Evolutionary conservation across 2,113 vertebrate genomes (phyloP).

Genomic region (Corynorhinus townsendii): DNA sequence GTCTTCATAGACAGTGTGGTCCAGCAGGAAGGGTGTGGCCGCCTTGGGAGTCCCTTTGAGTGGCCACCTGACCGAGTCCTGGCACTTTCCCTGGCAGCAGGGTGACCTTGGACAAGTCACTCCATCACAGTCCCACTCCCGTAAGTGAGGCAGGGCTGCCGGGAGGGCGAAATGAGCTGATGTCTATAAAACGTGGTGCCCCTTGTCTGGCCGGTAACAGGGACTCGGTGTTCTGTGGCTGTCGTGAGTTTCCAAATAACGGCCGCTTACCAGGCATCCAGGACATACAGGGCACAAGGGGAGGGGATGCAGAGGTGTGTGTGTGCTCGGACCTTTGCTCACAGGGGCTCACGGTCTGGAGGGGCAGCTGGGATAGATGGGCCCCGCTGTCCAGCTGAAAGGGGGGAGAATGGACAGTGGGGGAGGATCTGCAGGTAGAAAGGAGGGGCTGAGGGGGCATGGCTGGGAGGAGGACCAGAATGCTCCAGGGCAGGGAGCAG

Average conservation of each 20-base stretch:
- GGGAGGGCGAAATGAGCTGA: not conserved
- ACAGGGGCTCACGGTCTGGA: not conserved
- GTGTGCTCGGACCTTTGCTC: fast-evolving
- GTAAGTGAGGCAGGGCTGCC: not conserved
- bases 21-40: not conserved
- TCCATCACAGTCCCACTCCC: not conserved
- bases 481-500: not conserved
- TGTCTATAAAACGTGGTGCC: not conserved
- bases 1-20: not conserved
- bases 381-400: fast-evolving
- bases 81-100: not conserved
- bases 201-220: not conserved
- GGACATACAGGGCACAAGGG: fast-evolving
- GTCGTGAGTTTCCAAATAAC: not conserved
- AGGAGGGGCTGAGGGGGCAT: fast-evolving
- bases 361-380: not conserved
- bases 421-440: not conserved
- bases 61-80: not conserved
- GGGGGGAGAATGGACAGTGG: not conserved
- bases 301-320: fast-evolving
- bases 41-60: not conserved
- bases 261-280: not conserved
- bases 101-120: constrained; percentile 44
- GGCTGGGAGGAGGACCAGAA: not conserved
- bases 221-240: not conserved